Evolutionary conservation across 2,797 vertebrate species (phyloP).

Genomic region (Botia kubotai): DNA sequence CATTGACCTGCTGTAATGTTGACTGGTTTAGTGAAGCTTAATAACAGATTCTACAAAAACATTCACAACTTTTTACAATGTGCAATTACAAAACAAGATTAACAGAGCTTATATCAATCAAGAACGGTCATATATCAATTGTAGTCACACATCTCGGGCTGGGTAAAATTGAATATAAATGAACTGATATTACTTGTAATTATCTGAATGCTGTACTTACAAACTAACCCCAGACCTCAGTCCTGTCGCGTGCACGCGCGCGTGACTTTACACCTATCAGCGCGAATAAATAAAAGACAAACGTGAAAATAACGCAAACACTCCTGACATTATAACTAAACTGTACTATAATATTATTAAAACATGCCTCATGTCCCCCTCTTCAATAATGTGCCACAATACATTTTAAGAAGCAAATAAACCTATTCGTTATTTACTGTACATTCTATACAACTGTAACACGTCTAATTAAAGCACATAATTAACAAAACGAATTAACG

Average conservation of each 20-base stretch:
- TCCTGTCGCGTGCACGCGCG: constrained; percentile 34
- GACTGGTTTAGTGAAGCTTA: neutral
- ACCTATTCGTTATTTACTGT: too few species aligned
- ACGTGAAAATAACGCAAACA: neutral
- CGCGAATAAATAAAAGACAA: constrained; percentile 7
- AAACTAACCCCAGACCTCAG: constrained; percentile 26
- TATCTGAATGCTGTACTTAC: neutral
- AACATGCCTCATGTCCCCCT: neutral
- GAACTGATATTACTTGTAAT: neutral
- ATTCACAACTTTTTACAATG: neutral
- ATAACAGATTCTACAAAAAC: neutral
- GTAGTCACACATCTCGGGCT: too few species aligned
- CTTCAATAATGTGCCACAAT: neutral
- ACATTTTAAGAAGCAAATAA: neutral
- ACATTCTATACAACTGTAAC: too few species aligned
- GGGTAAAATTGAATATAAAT: neutral
- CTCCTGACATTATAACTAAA: too few species aligned
- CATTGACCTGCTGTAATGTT: constrained; percentile 26
- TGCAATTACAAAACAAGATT: neutral
- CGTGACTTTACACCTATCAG: constrained; percentile 44
- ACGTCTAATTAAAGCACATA: too few species aligned
- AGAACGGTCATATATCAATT: neutral
- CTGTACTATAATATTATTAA: neutral
- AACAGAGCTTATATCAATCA: neutral
- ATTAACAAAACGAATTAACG: too few species aligned